These are phyloP conservation scores for Mantis religiosa DNA, from an alignment of 2,888 invertebrate species.

Conservation along the genomic window DNA sequence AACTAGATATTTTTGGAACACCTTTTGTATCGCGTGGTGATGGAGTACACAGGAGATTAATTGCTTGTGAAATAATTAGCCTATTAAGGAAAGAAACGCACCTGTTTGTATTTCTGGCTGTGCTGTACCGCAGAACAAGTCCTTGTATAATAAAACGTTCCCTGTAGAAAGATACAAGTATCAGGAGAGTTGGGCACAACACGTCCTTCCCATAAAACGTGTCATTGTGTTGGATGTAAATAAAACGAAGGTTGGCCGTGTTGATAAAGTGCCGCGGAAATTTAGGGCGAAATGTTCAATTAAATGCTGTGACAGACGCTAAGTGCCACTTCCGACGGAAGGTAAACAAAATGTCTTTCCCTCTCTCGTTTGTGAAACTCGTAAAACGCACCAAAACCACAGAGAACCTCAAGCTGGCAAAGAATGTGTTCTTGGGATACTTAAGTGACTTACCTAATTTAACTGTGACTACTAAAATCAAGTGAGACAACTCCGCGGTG, in stretches of 20 bases:
- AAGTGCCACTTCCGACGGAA: neutral
- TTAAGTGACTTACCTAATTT: too few species aligned
- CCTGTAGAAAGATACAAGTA: neutral
- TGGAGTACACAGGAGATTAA: too few species aligned
- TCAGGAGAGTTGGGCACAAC: neutral
- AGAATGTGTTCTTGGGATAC: neutral
- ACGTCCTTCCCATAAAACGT: conserved; percentile 2
- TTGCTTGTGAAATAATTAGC: too few species aligned
- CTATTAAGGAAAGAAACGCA: neutral
- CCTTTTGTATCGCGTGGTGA: too few species aligned
- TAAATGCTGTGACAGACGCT: neutral
- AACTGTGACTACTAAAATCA: too few species aligned
- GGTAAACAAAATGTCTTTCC: neutral
- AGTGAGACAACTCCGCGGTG: too few species aligned
- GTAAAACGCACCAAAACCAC: neutral
- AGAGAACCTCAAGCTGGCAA: neutral
- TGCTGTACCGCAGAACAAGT: neutral
- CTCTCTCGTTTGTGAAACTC: neutral
- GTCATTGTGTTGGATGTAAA: neutral
- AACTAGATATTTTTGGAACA: too few species aligned
- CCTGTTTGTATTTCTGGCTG: neutral
- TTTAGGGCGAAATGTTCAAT: neutral
- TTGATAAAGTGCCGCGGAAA: neutral
- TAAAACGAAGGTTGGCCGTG: neutral
- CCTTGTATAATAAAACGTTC: neutral